Base-by-base conservation (phyloP, 2,113 vertebrate genomes). In the Hypocryptadius cinnamomeus region DNA sequence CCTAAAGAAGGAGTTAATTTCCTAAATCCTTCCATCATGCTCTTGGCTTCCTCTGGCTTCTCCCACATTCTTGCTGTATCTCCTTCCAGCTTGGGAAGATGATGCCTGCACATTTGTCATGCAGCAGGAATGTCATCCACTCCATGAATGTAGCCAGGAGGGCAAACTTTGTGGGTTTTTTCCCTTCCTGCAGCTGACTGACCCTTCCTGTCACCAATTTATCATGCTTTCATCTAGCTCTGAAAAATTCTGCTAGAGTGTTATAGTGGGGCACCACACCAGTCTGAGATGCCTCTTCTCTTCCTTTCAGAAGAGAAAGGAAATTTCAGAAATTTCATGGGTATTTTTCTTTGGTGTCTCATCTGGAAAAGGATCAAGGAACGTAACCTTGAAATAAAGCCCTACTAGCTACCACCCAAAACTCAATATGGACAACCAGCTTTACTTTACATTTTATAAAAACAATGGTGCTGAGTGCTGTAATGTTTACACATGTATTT, bases 81-180 rank as follows among this genome's bases (percentile, higher is more conserved):
- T 86, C 69, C 70, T 93, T 86, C 56, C 69, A 76, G 73, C 39
- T 70, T 60, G 65, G 60, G 73, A 81, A 84, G 78, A 84, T 42
- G 78, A 82, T 91, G 81, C 65, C 59, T 28, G 10, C 44, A 39
- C 51, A 70, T 87, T 87, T 81, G 69, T 93, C 89, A 92, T 60
- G 93, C 61, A 87, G 65, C 27, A 93, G 69, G 84, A 93, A 92
- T 71, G 80, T 74, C 84, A 89, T 47, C n/a, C 69, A 84, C 87
- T 18, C 47, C 56, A 54, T 44, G 44, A 81, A 94, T 73, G 69
- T 40, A 92, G 47, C 33, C 2, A 2, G 60, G 39, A 91, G 73
- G 35, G 53, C 56, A 74, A 95, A 78, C 17, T 54, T 57, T 8
- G 3, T 64, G 40, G 13, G 0, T 10, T 63, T 65, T 71, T 72